Percentiles rank a stretch among this genome's conserved stretches.
phyloP scores from a whole-genome alignment of 2,797 vertebrate genomes.

The Choloepus didactylus region DNA sequence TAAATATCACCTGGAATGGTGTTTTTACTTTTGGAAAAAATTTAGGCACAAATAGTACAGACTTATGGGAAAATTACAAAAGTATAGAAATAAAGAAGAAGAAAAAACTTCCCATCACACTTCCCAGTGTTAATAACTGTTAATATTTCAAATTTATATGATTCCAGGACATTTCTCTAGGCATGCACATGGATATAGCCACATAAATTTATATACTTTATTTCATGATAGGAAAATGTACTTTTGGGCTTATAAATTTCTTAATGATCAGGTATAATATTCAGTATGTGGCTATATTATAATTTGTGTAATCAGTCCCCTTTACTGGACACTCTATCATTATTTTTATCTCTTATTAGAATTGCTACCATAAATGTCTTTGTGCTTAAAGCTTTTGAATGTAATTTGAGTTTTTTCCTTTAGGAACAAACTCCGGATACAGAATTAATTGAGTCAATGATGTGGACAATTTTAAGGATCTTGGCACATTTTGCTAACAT shows the following conservation, averaged over 20 bases:
- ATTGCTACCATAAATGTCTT: not conserved
- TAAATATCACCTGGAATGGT: not conserved
- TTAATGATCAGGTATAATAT: not conserved
- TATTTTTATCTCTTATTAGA: constrained; percentile 1
- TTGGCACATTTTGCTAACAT: not conserved
- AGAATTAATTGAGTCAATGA: constrained; percentile 14
- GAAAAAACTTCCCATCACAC: not conserved
- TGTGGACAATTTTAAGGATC: not conserved
- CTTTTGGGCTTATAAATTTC: not conserved
- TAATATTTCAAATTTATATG: not conserved
- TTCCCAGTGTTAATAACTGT: not conserved
- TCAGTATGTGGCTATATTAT: not conserved
- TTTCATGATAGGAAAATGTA: not conserved
- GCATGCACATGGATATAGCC: not conserved
- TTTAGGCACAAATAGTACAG: not conserved
- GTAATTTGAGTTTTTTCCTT: not conserved
- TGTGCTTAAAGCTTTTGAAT: not conserved
- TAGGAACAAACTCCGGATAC: not conserved
- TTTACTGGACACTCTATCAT: not conserved
- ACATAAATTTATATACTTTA: not conserved
- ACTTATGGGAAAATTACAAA: not conserved
- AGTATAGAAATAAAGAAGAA: not conserved
- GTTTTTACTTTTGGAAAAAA: not conserved
- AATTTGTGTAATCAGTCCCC: not conserved
- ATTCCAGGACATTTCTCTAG: not conserved